A percentile compares a stretch with the other conserved stretches of the same genome.
Evolutionary conservation across 1,140 invertebrate species (phyloP).

Genomic region (Venustaconcha ellipsiformis): DNA sequence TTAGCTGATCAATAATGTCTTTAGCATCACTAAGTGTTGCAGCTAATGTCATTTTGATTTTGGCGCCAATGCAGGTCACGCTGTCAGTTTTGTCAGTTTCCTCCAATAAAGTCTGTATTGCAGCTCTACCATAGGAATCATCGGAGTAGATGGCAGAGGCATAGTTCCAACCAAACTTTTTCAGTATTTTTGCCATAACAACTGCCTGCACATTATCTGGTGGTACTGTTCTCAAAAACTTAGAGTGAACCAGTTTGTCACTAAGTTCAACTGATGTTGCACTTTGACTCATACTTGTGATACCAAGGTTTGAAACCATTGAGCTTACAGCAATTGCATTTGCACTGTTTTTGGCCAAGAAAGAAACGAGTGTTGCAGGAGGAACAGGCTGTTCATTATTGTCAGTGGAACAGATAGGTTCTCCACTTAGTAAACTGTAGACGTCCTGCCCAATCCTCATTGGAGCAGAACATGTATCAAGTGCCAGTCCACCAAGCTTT

Average conservation of each 20-base stretch:
- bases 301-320: constrained; percentile 50
- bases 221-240: constrained; percentile 78
- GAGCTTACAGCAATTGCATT: constrained; percentile 52
- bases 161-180: constrained; percentile 81
- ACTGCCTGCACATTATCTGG: constrained; percentile 82
- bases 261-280: constrained; percentile 79
- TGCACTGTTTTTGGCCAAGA: constrained; percentile 53
- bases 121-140: constrained; percentile 76
- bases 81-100: constrained; percentile 37
- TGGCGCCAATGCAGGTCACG: constrained; percentile 34
- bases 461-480: constrained; percentile 57
- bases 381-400: constrained; percentile 37
- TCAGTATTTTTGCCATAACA: constrained; percentile 79
- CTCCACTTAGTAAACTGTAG: constrained; percentile 60
- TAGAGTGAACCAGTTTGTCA: constrained; percentile 73
- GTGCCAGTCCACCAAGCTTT: constrained; percentile 56
- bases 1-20: constrained; percentile 72
- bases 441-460: constrained; percentile 58
- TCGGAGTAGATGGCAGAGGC: constrained; percentile 78
- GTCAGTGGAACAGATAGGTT: constrained; percentile 48
- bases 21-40: constrained; percentile 53
- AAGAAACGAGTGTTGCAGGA: constrained; percentile 54
- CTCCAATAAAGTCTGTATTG: constrained; percentile 52
- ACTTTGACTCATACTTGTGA: constrained; percentile 78
- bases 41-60: constrained; percentile 40